A percentile compares a stretch with the other conserved stretches of the same genome.
Evolutionary conservation across 2,888 invertebrate genomes (phyloP).

Genomic region (Acrobasis suavella): DNA sequence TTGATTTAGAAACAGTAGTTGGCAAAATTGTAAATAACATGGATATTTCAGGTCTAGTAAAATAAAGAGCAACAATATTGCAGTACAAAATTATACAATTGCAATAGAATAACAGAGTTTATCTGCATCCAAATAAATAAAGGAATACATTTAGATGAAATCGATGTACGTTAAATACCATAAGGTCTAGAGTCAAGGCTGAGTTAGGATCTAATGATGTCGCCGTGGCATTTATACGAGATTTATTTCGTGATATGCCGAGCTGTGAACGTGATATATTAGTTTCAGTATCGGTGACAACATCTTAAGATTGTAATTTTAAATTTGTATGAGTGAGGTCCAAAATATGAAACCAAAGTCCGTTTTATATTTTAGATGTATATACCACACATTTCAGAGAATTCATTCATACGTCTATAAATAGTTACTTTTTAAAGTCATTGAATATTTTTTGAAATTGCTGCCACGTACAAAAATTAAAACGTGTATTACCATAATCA

Average conservation of each 20-base stretch:
- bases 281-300: slow-evolving; percentile 5
- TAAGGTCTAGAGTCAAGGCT: slow-evolving; percentile 58
- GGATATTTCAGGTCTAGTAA: background rate
- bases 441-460: no score
- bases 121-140: slow-evolving; percentile 1
- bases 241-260: slow-evolving; percentile 66
- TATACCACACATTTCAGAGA: no score
- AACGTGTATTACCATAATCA: no score
- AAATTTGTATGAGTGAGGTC: slow-evolving; percentile 2
- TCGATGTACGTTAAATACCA: slow-evolving; percentile 45
- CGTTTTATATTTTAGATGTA: no score
- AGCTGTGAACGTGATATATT: slow-evolving; percentile 40
- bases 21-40: background rate
- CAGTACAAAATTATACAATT: background rate
- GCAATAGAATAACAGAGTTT: slow-evolving; percentile 1
- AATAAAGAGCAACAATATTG: background rate
- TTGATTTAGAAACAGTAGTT: background rate
- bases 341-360: background rate
- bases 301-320: slow-evolving; percentile 4
- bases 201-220: slow-evolving; percentile 40
- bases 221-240: slow-evolving; percentile 48
- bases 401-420: no score
- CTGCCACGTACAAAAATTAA: no score
- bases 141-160: slow-evolving; percentile 15
- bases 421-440: no score